phyloP scores from a whole-genome alignment of 2,888 invertebrate genomes.

The Drosophila greeni region DNA sequence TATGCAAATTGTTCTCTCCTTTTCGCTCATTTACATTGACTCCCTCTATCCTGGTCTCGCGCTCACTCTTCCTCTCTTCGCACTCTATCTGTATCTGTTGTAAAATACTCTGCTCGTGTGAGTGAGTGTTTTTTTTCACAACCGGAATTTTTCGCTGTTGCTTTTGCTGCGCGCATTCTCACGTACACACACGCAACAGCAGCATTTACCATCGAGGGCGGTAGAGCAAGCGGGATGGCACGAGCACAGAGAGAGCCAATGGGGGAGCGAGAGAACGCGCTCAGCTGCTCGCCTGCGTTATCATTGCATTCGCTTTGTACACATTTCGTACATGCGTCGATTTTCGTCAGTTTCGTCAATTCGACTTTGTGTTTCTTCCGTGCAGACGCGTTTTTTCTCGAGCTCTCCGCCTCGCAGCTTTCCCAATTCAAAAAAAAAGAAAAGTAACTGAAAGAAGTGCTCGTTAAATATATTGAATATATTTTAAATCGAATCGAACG shows the following conservation, averaged over 20 bases:
- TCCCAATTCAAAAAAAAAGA: constrained; percentile 22
- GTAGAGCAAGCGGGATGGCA: constrained; percentile 16
- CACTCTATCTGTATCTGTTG: constrained; percentile 25
- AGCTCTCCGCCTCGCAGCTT: constrained; percentile 33
- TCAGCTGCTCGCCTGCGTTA: constrained; percentile 66
- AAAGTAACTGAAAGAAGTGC: constrained; percentile 12
- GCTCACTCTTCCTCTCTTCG: neutral
- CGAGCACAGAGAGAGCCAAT: constrained; percentile 24
- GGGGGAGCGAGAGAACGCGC: constrained; percentile 37
- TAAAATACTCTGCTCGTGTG: constrained; percentile 6
- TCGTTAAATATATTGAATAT: constrained; percentile 2
- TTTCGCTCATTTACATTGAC: constrained; percentile 3
- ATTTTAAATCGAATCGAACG: constrained; percentile 4
- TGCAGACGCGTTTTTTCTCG: constrained; percentile 66
- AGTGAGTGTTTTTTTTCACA: constrained; percentile 50
- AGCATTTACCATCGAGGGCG: neutral
- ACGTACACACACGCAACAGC: constrained; percentile 56
- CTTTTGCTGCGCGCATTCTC: constrained; percentile 64
- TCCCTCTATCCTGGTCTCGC: constrained; percentile 6
- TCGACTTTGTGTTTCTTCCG: constrained; percentile 68
- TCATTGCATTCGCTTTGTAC: constrained; percentile 67
- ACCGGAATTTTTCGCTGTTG: constrained; percentile 70
- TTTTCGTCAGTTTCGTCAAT: constrained; percentile 53
- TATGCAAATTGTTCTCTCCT: constrained; percentile 22
- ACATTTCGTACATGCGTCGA: constrained; percentile 56